phyloP scores from a whole-genome alignment of 2,113 vertebrate species.

The Thinocorus orbignyianus region DNA sequence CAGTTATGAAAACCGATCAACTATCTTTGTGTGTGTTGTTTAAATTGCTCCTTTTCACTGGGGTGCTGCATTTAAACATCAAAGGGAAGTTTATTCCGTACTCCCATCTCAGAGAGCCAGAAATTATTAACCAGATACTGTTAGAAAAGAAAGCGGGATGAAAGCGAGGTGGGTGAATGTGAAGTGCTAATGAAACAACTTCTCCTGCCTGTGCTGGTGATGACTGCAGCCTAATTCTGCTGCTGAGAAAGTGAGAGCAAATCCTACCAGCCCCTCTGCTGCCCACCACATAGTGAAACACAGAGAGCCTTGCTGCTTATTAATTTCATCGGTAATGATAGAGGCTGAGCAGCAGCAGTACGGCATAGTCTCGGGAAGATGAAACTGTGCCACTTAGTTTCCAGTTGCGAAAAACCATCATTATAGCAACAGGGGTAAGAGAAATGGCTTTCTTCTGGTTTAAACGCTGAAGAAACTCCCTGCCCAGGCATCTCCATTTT shows the following conservation, averaged over 20 bases:
- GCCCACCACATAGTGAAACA: not conserved
- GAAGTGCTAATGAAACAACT: not conserved
- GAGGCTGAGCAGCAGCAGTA: not conserved
- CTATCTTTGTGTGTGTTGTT: not conserved
- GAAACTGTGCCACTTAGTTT: not conserved
- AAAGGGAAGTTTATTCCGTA: not conserved
- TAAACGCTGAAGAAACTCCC: not conserved
- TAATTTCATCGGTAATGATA: not conserved
- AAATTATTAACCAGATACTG: not conserved
- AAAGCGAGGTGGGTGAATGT: not conserved
- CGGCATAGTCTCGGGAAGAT: not conserved
- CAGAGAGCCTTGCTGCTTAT: not conserved
- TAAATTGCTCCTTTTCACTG: not conserved
- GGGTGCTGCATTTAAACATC: not conserved
- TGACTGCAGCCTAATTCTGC: not conserved
- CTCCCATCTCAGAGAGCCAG: not conserved
- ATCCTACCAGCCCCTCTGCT: not conserved
- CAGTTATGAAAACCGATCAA: not conserved
- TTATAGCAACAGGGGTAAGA: not conserved
- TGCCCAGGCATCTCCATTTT: not conserved
- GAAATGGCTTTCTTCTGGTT: not conserved
- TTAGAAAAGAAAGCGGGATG: not conserved
- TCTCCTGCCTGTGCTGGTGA: not conserved
- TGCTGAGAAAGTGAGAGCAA: not conserved
- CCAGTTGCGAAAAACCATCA: not conserved